Conservation (phyloP, 2,888 invertebrate species). For the Cataglyphis albicans region DNA sequence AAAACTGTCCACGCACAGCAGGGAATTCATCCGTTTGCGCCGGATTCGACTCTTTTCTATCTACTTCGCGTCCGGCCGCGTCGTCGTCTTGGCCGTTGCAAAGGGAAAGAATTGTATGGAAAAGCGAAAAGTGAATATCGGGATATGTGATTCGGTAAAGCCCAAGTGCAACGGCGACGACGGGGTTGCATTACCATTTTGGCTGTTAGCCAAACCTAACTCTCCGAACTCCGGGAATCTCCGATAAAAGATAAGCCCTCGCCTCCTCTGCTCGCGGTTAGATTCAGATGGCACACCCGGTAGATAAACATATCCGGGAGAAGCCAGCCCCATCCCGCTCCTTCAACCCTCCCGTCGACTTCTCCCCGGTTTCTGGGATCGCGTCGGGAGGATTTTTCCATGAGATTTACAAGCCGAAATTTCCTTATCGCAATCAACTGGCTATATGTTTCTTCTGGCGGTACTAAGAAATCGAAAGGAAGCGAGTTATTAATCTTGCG, state of each 20-base stretch:
- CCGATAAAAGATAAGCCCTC: conserved; percentile 79
- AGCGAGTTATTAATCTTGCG: conserved; percentile 57
- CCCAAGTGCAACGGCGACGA: conserved; percentile 66
- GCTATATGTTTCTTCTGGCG: conserved; percentile 47
- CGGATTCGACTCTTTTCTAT: neutral
- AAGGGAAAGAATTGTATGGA: conserved; percentile 65
- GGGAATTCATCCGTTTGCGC: conserved; percentile 2
- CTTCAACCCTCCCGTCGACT: conserved; percentile 48
- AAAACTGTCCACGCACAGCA: neutral
- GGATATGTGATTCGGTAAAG: conserved; percentile 78
- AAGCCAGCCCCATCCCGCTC: conserved; percentile 53
- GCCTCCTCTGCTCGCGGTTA: conserved; percentile 67
- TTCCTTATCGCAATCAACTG: conserved; percentile 76
- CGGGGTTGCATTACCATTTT: conserved; percentile 82
- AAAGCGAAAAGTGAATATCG: conserved; percentile 80
- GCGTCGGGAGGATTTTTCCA: conserved; percentile 68
- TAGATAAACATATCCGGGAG: conserved; percentile 79
- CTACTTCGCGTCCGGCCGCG: neutral
- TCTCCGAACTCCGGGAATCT: conserved; percentile 76
- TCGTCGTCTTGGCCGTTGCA: conserved; percentile 37
- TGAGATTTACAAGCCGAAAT: conserved; percentile 77
- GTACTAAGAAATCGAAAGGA: conserved; percentile 58
- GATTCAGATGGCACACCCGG: conserved; percentile 74
- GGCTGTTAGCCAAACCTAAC: conserved; percentile 77
- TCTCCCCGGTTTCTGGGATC: conserved; percentile 50